phyloP scores from a whole-genome alignment of 2,888 invertebrate species.

The Trissoscelio sp. region DNA sequence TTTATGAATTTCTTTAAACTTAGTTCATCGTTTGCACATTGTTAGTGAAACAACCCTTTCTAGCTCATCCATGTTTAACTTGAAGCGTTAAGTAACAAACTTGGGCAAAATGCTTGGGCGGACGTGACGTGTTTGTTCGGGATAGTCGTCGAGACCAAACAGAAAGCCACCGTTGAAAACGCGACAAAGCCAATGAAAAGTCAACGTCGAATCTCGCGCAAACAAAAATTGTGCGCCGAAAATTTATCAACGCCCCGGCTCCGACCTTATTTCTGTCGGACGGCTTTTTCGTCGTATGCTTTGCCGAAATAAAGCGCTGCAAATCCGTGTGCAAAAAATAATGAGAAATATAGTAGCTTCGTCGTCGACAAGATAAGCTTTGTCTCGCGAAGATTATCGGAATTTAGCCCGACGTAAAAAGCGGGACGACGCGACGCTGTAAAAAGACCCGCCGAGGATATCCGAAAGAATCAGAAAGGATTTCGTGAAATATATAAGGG shows the following conservation, averaged over 20 bases:
- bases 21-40: not conserved
- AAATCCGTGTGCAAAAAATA: constrained; percentile 50
- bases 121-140: constrained; percentile 32
- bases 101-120: not conserved
- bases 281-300: constrained; percentile 30
- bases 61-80: constrained; percentile 6
- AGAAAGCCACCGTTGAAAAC: constrained; percentile 11
- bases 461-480: constrained; percentile 56
- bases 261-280: constrained; percentile 9
- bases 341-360: constrained; percentile 58
- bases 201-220: constrained; percentile 10
- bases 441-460: constrained; percentile 40
- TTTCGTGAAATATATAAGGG: constrained; percentile 54
- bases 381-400: constrained; percentile 63
- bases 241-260: constrained; percentile 29
- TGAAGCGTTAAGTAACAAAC: constrained; percentile 8
- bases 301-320: constrained; percentile 39
- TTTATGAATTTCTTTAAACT: too few relatives aligned
- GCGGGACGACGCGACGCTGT: constrained; percentile 32
- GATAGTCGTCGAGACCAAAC: constrained; percentile 14
- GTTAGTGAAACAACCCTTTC: constrained; percentile 2
- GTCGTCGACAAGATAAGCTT: constrained; percentile 60
- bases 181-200: constrained; percentile 23
- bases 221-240: constrained; percentile 10
- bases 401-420: constrained; percentile 56